Evolutionary conservation across 30 jellyfish, hydroid and myxozoan species (phyloP).

Genomic region (Aurelia aurita complex sp. Pacific): DNA sequence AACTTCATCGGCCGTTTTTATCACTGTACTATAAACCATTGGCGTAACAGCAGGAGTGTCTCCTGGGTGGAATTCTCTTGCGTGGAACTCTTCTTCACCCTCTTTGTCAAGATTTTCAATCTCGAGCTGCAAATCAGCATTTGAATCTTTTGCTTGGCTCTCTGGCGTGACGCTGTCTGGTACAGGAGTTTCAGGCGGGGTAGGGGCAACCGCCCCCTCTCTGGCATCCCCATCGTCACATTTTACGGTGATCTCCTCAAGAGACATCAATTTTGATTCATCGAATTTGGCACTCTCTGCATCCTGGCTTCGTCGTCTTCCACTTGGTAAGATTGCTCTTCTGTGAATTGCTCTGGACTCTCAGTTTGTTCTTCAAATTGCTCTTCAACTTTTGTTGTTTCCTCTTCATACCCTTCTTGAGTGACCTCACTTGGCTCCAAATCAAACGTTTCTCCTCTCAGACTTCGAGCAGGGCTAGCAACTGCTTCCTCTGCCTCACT

Average conservation of each 20-base stretch:
- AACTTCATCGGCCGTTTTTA: not conserved
- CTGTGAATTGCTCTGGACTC: not conserved
- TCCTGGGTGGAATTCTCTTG: slow-evolving; percentile 1
- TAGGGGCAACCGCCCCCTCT: slow-evolving; percentile 74
- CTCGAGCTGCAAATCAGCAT: not conserved
- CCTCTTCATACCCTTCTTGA: not conserved
- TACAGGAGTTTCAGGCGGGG: slow-evolving; percentile 76
- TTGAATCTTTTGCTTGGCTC: not conserved
- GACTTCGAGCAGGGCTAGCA: not conserved
- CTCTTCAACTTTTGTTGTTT: not conserved
- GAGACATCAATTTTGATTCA: slow-evolving; percentile 41
- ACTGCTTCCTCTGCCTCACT: not conserved
- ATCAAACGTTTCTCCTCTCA: not conserved
- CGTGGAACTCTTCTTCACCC: not conserved
- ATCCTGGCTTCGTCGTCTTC: slow-evolving; percentile 25
- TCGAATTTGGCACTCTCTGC: slow-evolving; percentile 45
- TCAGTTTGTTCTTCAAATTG: not conserved
- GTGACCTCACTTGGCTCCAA: not conserved
- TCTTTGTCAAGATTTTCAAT: not conserved
- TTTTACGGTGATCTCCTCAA: slow-evolving; percentile 65
- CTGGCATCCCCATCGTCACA: slow-evolving; percentile 58
- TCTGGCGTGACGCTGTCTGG: slow-evolving; percentile 39
- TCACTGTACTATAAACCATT: not conserved
- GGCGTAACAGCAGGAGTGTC: slow-evolving; percentile 33
- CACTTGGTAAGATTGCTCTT: not conserved